Percentiles rank a stretch among this genome's conserved stretches.
Evolutionary conservation across 2,113 vertebrate genomes (phyloP).

Genomic region (Amazona vittata): DNA sequence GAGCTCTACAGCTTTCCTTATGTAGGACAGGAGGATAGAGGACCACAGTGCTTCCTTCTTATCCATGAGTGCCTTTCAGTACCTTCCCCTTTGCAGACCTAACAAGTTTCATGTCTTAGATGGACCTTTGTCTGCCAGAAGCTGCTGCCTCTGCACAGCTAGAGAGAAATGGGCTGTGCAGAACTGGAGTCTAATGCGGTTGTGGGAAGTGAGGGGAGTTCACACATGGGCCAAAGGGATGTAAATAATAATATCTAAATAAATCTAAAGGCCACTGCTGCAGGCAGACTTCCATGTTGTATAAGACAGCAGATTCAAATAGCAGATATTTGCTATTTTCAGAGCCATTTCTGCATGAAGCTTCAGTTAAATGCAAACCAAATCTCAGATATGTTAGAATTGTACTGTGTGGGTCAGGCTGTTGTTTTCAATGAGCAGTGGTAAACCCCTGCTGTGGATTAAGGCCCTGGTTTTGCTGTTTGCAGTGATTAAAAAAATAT

Average conservation of each 20-base stretch:
- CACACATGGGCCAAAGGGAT: not conserved
- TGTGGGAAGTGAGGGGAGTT: not conserved
- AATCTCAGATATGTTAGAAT: constrained; percentile 26
- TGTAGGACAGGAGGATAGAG: not conserved
- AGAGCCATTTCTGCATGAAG: not conserved
- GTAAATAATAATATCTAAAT: not conserved
- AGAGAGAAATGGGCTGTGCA: not conserved
- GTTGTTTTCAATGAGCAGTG: constrained; percentile 40
- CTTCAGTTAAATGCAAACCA: constrained; percentile 13
- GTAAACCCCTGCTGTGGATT: constrained; percentile 23
- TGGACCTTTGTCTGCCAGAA: not conserved
- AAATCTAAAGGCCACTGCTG: constrained; percentile 13
- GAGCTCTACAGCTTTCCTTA: not conserved
- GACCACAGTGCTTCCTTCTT: not conserved
- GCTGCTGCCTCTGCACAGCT: not conserved
- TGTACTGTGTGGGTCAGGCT: not conserved
- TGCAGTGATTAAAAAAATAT: not conserved
- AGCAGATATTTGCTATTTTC: constrained; percentile 19
- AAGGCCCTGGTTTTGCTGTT: constrained; percentile 22
- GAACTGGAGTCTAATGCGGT: not conserved
- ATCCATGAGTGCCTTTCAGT: not conserved
- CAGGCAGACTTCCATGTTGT: constrained; percentile 45
- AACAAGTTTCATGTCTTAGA: not conserved
- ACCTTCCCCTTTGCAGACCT: not conserved
- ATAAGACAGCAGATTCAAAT: not conserved